phyloP scores from a whole-genome alignment of 2,888 invertebrate genomes.

The Pherbina coryleti region DNA sequence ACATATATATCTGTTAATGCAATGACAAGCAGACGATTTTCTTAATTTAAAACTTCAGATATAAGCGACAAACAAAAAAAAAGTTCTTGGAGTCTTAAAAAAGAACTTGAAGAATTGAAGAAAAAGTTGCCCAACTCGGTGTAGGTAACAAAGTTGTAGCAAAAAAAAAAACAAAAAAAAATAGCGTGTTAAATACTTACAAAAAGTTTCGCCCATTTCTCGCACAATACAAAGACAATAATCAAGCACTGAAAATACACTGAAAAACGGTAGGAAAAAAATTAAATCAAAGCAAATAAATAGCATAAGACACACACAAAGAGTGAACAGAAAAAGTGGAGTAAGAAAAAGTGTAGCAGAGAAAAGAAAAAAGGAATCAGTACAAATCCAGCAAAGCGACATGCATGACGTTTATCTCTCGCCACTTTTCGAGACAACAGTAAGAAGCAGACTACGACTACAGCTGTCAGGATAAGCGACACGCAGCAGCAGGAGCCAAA shows the following conservation, averaged over 20 bases:
- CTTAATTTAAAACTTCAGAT: slow-evolving; percentile 36
- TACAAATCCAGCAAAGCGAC: slow-evolving; percentile 13
- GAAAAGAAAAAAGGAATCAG: neutral
- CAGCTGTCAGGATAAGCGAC: slow-evolving; percentile 14
- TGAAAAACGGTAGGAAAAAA: neutral
- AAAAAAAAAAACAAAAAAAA: neutral
- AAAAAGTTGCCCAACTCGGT: neutral
- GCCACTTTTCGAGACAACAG: slow-evolving; percentile 21
- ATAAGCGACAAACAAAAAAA: neutral
- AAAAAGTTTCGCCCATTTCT: neutral
- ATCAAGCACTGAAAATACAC: neutral
- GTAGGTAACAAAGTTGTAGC: neutral
- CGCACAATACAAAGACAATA: neutral
- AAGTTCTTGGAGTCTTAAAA: neutral
- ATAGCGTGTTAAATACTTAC: neutral
- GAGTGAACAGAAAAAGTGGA: neutral
- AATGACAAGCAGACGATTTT: slow-evolving; percentile 36
- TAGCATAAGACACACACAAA: neutral
- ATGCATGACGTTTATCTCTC: slow-evolving; percentile 37
- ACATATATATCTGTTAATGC: slow-evolving; percentile 10
- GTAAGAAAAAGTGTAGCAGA: neutral
- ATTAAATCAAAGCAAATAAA: neutral
- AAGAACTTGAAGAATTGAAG: neutral
- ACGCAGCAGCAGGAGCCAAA: neutral
- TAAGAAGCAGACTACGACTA: neutral